phyloP scores from a whole-genome alignment of 2,888 invertebrate species.

The Sminthurinus aureus region DNA sequence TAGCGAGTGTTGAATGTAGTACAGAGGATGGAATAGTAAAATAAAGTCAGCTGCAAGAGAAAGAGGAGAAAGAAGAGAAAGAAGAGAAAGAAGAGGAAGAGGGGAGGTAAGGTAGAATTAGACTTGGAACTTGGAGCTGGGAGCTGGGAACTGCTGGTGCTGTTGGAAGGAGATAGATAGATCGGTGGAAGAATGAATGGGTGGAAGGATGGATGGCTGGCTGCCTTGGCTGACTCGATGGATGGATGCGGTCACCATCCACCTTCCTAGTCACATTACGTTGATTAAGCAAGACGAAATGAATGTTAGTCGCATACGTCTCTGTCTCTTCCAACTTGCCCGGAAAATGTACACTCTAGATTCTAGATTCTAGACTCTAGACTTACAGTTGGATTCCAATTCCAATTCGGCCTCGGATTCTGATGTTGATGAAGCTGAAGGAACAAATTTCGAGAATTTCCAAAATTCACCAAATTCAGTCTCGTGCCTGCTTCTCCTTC shows the following conservation, averaged over 20 bases:
- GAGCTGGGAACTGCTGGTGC: too few relatives aligned
- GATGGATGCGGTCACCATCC: neutral
- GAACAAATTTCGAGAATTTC: constrained; percentile 5
- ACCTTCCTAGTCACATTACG: neutral
- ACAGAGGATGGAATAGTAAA: neutral
- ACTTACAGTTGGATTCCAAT: neutral
- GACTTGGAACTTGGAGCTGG: neutral
- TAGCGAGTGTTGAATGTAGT: neutral
- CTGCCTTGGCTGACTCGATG: neutral
- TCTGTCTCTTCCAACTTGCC: neutral
- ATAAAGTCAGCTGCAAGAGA: too few relatives aligned
- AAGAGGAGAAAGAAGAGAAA: neutral
- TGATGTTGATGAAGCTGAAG: neutral
- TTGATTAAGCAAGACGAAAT: constrained; percentile 13
- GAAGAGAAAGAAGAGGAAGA: neutral
- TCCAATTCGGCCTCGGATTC: neutral
- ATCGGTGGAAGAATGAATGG: neutral
- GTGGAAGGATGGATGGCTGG: neutral
- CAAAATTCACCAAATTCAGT: too few relatives aligned
- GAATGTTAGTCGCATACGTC: constrained; percentile 10
- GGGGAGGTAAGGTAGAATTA: constrained; percentile 6
- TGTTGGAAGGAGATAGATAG: too few relatives aligned
- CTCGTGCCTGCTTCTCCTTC: too few relatives aligned
- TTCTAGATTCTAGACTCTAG: neutral
- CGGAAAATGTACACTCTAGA: neutral